Percentiles rank a stretch among this genome's conserved stretches.
Evolutionary conservation across 2,797 vertebrate species (phyloP).

Genomic region (Pseudotriccus pelzelni): DNA sequence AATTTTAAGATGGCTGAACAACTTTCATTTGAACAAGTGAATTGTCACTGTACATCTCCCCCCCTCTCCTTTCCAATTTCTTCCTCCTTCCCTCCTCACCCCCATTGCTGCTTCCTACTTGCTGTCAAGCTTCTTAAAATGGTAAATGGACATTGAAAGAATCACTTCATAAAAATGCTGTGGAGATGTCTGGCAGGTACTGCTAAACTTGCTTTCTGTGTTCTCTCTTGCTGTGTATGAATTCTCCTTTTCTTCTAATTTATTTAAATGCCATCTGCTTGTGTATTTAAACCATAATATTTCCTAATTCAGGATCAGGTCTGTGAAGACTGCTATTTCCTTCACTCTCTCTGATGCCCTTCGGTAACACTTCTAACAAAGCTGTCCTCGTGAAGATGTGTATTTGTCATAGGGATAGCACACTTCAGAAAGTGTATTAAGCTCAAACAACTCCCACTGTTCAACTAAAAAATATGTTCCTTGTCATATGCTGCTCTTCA

Average conservation of each 20-base stretch:
- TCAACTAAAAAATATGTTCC: conserved; percentile 44
- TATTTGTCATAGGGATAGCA: conserved; percentile 47
- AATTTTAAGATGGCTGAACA: conserved; percentile 13
- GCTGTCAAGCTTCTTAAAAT: neutral
- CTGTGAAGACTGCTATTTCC: neutral
- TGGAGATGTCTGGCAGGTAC: neutral
- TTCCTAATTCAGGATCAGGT: conserved; percentile 8
- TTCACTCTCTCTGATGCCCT: neutral
- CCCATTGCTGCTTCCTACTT: neutral
- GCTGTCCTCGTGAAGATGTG: conserved; percentile 8
- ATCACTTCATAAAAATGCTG: neutral
- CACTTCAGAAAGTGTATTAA: conserved; percentile 40
- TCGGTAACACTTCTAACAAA: conserved; percentile 15
- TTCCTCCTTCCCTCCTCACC: too few species aligned
- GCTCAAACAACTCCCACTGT: conserved; percentile 39
- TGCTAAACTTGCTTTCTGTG: neutral
- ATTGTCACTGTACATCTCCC: neutral
- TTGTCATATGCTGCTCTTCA: conserved; percentile 27
- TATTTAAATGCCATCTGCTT: conserved; percentile 29
- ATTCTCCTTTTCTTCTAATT: conserved; percentile 2
- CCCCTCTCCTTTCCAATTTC: neutral
- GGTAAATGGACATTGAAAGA: neutral
- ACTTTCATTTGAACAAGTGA: conserved; percentile 14
- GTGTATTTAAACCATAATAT: neutral
- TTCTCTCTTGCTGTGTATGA: neutral